Conservation (phyloP, 2,113 vertebrate genomes). For the Chlamydotis undulata region DNA sequence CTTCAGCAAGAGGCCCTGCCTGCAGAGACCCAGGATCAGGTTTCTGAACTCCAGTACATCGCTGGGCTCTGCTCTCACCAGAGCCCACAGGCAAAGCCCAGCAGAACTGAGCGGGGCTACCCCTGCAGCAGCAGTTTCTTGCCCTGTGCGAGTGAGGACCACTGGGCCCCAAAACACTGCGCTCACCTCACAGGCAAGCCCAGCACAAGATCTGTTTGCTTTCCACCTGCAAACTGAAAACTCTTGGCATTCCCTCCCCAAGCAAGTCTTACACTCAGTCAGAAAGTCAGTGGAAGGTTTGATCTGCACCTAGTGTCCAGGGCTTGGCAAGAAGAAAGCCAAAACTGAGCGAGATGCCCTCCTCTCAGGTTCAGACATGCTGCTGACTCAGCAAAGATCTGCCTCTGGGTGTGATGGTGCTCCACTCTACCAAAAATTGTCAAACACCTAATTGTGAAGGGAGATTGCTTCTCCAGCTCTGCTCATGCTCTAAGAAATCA, state of each 20-base stretch:
- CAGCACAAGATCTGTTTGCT: background rate
- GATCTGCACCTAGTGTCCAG: too few species aligned
- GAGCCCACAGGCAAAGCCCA: background rate
- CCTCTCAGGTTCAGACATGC: background rate
- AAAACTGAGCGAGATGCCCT: background rate
- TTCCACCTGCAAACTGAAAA: too few species aligned
- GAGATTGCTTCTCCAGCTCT: background rate
- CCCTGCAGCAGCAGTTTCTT: background rate
- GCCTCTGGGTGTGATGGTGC: background rate
- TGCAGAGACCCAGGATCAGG: background rate
- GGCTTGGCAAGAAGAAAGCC: background rate
- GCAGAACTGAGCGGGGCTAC: too few species aligned
- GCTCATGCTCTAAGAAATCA: background rate
- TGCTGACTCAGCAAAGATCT: background rate
- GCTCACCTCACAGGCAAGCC: background rate
- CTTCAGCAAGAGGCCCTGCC: background rate
- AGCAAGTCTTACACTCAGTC: too few species aligned
- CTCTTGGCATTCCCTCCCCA: too few species aligned
- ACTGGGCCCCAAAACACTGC: background rate
- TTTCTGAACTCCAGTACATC: background rate
- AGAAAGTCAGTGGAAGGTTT: background rate
- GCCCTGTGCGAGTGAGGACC: too few species aligned
- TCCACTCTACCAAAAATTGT: background rate
- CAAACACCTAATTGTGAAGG: background rate
- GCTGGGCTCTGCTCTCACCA: background rate